Evolutionary conservation across 2,797 vertebrate genomes (phyloP).

Genomic region (Hypotaenidia philippensis): DNA sequence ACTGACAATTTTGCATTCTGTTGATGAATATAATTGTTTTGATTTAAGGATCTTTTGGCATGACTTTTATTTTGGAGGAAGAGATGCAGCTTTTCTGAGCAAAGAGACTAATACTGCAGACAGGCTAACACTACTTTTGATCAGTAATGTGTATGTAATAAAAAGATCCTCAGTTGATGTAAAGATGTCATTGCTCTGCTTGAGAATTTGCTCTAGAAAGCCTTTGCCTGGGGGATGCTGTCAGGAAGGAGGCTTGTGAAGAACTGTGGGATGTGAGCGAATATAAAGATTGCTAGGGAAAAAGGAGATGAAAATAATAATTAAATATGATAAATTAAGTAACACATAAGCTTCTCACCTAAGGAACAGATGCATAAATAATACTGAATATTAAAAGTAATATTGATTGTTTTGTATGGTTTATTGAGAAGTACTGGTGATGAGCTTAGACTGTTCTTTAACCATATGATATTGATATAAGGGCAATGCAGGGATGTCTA

Average conservation of each 20-base stretch:
- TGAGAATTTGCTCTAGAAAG: neutral
- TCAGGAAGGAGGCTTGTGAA: slow-evolving; percentile 21
- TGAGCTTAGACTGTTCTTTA: neutral
- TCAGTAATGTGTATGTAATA: neutral
- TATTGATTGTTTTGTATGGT: neutral
- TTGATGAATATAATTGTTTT: neutral
- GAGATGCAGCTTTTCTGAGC: neutral
- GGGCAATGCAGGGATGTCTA: neutral
- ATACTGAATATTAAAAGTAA: neutral
- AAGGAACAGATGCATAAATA: neutral
- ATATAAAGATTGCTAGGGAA: neutral
- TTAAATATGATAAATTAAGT: neutral
- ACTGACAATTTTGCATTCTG: neutral
- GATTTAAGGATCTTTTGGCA: neutral
- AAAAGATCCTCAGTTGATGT: neutral
- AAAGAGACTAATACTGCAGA: neutral
- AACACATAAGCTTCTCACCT: neutral
- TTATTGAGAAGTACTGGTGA: neutral
- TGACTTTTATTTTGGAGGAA: neutral
- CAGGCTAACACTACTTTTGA: neutral
- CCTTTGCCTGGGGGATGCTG: neutral
- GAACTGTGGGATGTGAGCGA: neutral
- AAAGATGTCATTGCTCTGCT: neutral
- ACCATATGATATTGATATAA: neutral
- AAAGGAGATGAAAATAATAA: neutral